Percentiles rank a stretch among this genome's conserved stretches.
Evolutionary conservation across 2,113 vertebrate species (phyloP).

Genomic region (Microtus richardsoni): DNA sequence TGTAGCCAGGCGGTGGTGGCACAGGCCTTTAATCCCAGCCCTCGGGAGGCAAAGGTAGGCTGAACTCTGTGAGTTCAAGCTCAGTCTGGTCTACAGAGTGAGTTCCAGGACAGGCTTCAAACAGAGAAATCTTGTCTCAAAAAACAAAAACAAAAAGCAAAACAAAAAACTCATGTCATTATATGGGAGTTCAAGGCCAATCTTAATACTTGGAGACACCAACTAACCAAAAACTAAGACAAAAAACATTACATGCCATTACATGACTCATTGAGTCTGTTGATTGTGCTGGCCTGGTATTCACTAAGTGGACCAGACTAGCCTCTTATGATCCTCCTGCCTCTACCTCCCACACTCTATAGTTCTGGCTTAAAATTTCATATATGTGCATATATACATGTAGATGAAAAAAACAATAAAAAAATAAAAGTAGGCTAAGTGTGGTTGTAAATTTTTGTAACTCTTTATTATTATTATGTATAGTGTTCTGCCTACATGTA

Average conservation of each 20-base stretch:
- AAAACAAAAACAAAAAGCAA: too few species aligned
- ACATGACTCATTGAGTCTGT: background rate
- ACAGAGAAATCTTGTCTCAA: too few species aligned
- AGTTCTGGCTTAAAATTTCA: background rate
- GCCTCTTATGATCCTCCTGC: background rate
- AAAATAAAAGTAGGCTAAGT: background rate
- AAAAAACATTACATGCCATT: background rate
- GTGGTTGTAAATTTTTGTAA: background rate
- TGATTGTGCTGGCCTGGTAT: background rate
- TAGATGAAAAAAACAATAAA: background rate
- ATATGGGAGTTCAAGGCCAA: background rate
- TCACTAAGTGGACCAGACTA: background rate
- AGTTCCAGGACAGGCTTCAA: too few species aligned
- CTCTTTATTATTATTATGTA: too few species aligned
- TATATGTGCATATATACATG: background rate
- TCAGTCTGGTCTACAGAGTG: too few species aligned
- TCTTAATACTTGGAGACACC: background rate
- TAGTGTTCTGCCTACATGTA: too few species aligned
- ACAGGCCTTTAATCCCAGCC: too few species aligned
- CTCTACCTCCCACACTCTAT: background rate
- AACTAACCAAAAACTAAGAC: background rate
- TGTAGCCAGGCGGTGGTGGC: too few species aligned
- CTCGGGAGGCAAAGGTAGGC: too few species aligned
- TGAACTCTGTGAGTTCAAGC: too few species aligned
- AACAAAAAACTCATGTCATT: background rate